Evolutionary conservation across 2,888 invertebrate genomes (phyloP).

Genomic region (Crematogaster levior): DNA sequence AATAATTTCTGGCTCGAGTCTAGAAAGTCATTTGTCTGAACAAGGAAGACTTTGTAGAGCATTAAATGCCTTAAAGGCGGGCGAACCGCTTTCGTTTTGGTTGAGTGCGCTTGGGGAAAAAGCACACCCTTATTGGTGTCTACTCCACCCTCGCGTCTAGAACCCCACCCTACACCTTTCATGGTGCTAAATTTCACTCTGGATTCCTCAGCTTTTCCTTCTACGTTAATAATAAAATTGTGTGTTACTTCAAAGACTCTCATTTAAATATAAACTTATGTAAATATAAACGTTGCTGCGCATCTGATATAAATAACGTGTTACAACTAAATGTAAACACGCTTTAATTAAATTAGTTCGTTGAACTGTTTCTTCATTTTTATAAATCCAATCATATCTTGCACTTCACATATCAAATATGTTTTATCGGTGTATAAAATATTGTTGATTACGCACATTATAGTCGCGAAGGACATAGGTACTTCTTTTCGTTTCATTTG

Average conservation of each 20-base stretch:
- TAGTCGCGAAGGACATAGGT: background rate
- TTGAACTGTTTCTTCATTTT: background rate
- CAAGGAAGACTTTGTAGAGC: slow-evolving; percentile 67
- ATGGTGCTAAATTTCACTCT: slow-evolving; percentile 42
- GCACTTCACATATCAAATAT: background rate
- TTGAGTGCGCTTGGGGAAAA: slow-evolving; percentile 56
- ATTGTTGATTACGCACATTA: slow-evolving; percentile 11
- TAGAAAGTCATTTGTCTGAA: slow-evolving; percentile 66
- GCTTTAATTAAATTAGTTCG: background rate
- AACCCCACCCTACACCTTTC: slow-evolving; percentile 54
- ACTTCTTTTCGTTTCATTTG: background rate
- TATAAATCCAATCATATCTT: background rate
- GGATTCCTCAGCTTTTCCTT: background rate
- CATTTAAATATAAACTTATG: background rate
- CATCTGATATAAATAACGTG: background rate
- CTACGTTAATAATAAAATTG: slow-evolving; percentile 11
- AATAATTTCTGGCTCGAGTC: slow-evolving; percentile 11
- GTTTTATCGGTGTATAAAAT: slow-evolving; percentile 11
- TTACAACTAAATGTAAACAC: background rate
- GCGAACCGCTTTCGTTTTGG: slow-evolving; percentile 67
- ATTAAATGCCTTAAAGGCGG: slow-evolving; percentile 33
- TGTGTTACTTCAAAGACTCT: background rate
- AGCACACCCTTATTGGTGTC: slow-evolving; percentile 59
- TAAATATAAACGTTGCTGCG: background rate
- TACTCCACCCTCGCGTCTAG: slow-evolving; percentile 64